phyloP scores from a whole-genome alignment of 2,888 invertebrate species.

The Tineola bisselliella region DNA sequence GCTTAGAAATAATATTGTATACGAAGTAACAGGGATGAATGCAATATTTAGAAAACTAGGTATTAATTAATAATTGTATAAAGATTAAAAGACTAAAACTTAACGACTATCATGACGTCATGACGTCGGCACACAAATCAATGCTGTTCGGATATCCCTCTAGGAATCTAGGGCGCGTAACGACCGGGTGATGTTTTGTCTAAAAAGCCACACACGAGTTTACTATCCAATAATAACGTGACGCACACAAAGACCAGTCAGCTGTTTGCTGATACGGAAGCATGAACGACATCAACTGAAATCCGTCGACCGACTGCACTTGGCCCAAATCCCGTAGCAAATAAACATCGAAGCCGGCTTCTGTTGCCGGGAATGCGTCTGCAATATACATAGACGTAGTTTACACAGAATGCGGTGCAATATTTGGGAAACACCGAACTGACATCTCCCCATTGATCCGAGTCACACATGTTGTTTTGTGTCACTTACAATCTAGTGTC shows the following conservation, averaged over 20 bases:
- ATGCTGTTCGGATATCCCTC: not conserved
- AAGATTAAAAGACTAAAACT: no score
- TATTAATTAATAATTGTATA: no score
- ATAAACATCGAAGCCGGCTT: slow-evolving; percentile 34
- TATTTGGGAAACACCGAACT: not conserved
- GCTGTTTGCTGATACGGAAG: slow-evolving; percentile 11
- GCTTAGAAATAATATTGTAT: no score
- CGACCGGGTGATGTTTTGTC: not conserved
- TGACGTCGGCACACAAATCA: not conserved
- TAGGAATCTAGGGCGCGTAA: not conserved
- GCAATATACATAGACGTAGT: slow-evolving; percentile 3
- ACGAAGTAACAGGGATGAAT: no score
- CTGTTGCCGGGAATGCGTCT: slow-evolving; percentile 7
- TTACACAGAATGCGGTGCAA: not conserved
- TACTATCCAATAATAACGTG: not conserved
- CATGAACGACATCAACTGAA: slow-evolving; percentile 9
- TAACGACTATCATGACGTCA: no score
- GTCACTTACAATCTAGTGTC: not conserved
- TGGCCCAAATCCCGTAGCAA: slow-evolving; percentile 53
- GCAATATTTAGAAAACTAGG: no score
- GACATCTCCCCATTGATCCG: not conserved
- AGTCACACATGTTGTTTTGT: not conserved
- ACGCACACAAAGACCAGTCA: slow-evolving; percentile 8
- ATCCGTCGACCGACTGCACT: slow-evolving; percentile 48
- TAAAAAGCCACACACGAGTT: not conserved